Base-by-base conservation (phyloP, 1,140 invertebrate genomes). In the Achatina immaculata region DNA sequence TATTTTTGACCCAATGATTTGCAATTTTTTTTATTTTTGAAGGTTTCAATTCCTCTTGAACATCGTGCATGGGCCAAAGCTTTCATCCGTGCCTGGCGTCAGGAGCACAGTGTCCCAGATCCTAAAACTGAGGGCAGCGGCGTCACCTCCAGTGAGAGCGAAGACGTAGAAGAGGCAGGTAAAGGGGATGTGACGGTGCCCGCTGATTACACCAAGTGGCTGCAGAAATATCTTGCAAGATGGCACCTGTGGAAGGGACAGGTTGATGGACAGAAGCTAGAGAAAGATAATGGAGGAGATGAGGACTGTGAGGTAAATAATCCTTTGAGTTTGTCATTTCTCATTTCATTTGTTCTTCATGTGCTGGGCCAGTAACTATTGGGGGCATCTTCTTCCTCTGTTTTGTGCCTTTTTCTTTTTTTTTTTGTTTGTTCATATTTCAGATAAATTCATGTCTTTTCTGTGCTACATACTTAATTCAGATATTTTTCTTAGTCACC, bases 241-340 rank as follows among this genome's bases (percentile, higher is more conserved):
- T 78, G 76, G 76, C 76, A 78, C 28, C n/a, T 48, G n/a, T 55
- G 62, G 40, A 78, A 62, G 68, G 62, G 76, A 4, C n/a, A 55
- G 28, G 19, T 68, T 36, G 40, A 42, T 38, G 42, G 40, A 1
- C 31, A 58, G 31, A 58, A 58, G 24, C 34, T 36, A 3, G 3
- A 58, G 3, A 19, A 38, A 24, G 36, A 38, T 7, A 42, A 28
- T n/a, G 74, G 38, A 62, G 55, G 42, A 16, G 62, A 34, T 31
- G 74, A 31, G 62, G 51, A 77, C 16, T 77, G 62, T 24, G 62
- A 65, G 74, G 74, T 75, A 51, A 31, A 43, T 55, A 43, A 55
- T 16, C 6, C 40, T 31, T 14, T 48, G 31, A 28, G 65, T 68
- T 68, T 7, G 7, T 72, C 14, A 16, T 55, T 55, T 55, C 14